Evolutionary conservation across 2,797 vertebrate genomes (phyloP), one percentile per base, ranked within the genome.

Genomic region (Microctenopoma lineatum): DNA sequence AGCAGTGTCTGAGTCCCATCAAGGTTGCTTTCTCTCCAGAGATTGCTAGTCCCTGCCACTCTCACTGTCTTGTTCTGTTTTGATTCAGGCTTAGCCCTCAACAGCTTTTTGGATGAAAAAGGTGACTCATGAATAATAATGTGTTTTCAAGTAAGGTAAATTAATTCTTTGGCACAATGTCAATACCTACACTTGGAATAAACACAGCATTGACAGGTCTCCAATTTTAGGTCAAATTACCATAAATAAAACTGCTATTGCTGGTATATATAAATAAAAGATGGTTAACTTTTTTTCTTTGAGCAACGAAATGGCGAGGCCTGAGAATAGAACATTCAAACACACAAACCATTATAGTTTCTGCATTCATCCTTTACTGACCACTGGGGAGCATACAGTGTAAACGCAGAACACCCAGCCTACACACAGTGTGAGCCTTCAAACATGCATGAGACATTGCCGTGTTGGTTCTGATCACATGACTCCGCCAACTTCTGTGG

Each of bases 81-180:
- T 88, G 87, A 92, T 90, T 79, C 79, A 65, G 73, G 73, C 83
- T 90, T 74, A 80, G 79, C 74, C 75, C 62, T 81, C 81, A 79
- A 70, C 75, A 70, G 84, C 82, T 84, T 81, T 88, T 87, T 69
- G 72, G 79, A 80, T 78, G 79, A 88, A 70, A 88, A 86, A 84
- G 85, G 89, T 87, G 82, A 83, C 69, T 89, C 81, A 82, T 90
- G 81, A 90, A 88, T 88, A 87, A 84, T 88, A 73, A 87, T 80
- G 45, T 68, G 67, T 84, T 85, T 89, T 81, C 69, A 67, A 81
- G 74, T 51, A 66, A 55, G 61, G 59, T 78, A 81, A 87, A 90
- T 90, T 72, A 75, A 86, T 86, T 87, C 59, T 82, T 82, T 84
- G 80, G 74, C 50, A 1, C 66, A 4, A 39, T 78, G 73, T 83